Base-by-base conservation (phyloP, 2,113 vertebrate species). In the Gallinago media region DNA sequence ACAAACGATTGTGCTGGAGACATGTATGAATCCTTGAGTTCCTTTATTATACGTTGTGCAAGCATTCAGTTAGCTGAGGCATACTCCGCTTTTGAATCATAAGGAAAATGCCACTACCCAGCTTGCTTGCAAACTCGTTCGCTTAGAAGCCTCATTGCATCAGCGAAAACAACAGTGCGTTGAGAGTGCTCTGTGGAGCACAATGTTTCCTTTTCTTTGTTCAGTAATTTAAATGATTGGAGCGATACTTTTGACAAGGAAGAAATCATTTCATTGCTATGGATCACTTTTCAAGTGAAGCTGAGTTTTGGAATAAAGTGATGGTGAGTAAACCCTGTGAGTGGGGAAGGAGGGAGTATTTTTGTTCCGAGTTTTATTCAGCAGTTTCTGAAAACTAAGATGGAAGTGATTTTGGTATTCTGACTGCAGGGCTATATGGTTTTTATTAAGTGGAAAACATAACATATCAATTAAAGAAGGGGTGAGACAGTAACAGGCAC, bases 61-160 rank as follows among this genome's bases (percentile, higher is more conserved):
- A 97, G 96, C 81, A 75, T 77, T 94, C 97, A 96, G 84, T 94
- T 97, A 95, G 97, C 95, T 92, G 94, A 97, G 94, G 76, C 97
- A 95, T 97, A 89, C 94, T 98, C 98, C 14, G 7, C 77, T 92
- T 97, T 98, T 98, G 98, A 98, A 98, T 98, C 98, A 98, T 96
- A 92, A 96, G 95, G 96, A 96, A 95, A 97, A 96, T 96, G 96
- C 94, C 96, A 97, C 89, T 98, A 85, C 98, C 97, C 97, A 95
- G 92, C 96, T 93, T 88, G 94, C 94, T 94, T 92, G 84, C 95
- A 96, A 94, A 97, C 97, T 95, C 40, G 56, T 96, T 96, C 96
- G 97, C 96, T 96, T 93, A 92, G 94, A 90, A 98, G 96, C 85
- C 89, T 93, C 91, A 25, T 94, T 97, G 97, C 77, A 92, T 89